Conservation (phyloP, 2,797 vertebrate genomes). For the Gadopsis marmoratus region DNA sequence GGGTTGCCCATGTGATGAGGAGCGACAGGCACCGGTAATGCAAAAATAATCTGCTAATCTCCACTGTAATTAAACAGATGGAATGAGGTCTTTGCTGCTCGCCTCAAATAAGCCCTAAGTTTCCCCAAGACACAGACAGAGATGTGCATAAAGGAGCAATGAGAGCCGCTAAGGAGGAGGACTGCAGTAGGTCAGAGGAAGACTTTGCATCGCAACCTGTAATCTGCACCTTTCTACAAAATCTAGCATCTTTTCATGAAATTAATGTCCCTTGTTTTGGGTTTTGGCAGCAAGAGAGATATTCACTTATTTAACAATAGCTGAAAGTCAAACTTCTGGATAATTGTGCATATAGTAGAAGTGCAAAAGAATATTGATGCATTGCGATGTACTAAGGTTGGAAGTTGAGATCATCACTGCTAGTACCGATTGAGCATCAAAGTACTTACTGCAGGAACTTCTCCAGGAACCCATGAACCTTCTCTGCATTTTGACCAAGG, state of each 20-base stretch:
- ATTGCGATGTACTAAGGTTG: not conserved
- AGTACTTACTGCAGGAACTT: no score
- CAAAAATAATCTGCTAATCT: conserved; percentile 87
- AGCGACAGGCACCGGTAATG: conserved; percentile 82
- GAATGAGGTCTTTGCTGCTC: conserved; percentile 81
- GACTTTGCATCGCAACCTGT: conserved; percentile 24
- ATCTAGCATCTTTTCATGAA: not conserved
- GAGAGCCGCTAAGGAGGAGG: conserved; percentile 37
- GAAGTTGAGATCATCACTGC: not conserved
- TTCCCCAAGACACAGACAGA: conserved; percentile 57
- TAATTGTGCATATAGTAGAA: not conserved
- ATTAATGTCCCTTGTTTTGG: not conserved
- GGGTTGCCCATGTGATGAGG: conserved; percentile 62
- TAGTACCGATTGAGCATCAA: not conserved
- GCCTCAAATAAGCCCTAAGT: conserved; percentile 73
- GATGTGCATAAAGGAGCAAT: conserved; percentile 51
- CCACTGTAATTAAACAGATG: conserved; percentile 87
- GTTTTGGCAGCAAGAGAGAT: not conserved
- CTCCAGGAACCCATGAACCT: not conserved
- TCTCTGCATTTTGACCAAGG: not conserved
- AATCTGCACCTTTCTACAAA: conserved; percentile 19
- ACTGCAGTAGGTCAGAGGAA: conserved; percentile 23
- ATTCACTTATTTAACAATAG: not conserved
- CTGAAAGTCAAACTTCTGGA: not conserved
- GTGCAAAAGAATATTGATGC: not conserved